Evolutionary conservation across 2,113 vertebrate genomes (phyloP).

Genomic region (Mesoclemmys tuberculata): DNA sequence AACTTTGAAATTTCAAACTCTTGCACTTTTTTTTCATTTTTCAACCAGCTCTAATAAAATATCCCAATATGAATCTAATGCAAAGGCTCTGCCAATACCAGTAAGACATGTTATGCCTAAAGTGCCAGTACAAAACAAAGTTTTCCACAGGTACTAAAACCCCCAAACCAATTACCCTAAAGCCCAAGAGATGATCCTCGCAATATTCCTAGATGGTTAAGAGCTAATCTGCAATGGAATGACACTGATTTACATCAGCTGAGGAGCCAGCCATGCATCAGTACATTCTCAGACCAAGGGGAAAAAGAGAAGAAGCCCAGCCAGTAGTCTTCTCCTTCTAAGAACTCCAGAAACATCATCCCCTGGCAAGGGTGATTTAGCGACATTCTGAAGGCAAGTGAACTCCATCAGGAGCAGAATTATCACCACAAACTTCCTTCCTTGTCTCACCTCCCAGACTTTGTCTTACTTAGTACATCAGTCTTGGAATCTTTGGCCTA

Average conservation of each 20-base stretch:
- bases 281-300: background rate
- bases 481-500: background rate
- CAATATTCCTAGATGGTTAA: background rate
- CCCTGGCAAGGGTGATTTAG: background rate
- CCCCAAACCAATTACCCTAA: background rate
- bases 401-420: rapidly evolving
- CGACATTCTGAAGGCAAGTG: background rate
- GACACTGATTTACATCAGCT: background rate
- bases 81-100: background rate
- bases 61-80: background rate
- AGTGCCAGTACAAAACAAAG: background rate
- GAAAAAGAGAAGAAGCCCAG: background rate
- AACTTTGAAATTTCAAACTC: background rate
- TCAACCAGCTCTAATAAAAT: background rate
- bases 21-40: background rate
- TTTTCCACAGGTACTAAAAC: background rate
- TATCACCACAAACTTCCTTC: background rate
- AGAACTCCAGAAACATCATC: background rate
- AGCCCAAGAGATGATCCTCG: background rate
- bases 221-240: background rate
- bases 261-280: background rate
- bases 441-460: background rate
- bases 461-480: background rate
- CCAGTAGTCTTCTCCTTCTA: background rate
- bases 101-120: background rate